Percentiles rank a stretch among this genome's conserved stretches.
These are phyloP conservation scores for Lithophane ornitopus DNA, from an alignment of 2,888 invertebrate genomes.

Conservation along the genomic window DNA sequence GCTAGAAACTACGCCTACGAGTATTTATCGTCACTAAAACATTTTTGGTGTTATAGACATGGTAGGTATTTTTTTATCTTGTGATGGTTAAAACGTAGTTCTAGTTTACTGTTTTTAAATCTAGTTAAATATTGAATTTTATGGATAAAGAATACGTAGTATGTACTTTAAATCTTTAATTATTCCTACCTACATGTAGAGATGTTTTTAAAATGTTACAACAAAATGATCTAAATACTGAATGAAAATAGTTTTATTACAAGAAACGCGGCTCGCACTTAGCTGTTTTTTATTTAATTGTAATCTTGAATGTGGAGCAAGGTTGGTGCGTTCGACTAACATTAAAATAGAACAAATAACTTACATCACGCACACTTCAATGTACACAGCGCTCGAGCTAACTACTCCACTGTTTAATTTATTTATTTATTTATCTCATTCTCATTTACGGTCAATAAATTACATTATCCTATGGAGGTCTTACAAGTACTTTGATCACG, in stretches of 20 bases:
- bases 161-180: not conserved
- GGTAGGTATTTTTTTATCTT: constrained; percentile 1
- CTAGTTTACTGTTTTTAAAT: not conserved
- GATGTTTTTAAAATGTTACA: not conserved
- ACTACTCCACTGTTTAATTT: constrained; percentile 65
- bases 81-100: not conserved
- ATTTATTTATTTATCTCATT: constrained; percentile 56
- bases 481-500: constrained; percentile 12
- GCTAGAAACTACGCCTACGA: not conserved
- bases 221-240: not conserved
- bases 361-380: constrained; percentile 80
- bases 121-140: not conserved
- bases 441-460: constrained; percentile 37
- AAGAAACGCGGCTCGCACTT: constrained; percentile 61
- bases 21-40: not conserved
- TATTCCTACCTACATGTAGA: not conserved
- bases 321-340: constrained; percentile 85
- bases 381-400: constrained; percentile 72
- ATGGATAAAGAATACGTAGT: not conserved
- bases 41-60: constrained; percentile 1
- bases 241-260: constrained; percentile 36
- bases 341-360: constrained; percentile 86
- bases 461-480: constrained; percentile 22
- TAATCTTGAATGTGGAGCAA: constrained; percentile 86
- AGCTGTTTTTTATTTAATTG: constrained; percentile 80